Percentiles rank a stretch among this genome's conserved stretches.
Evolutionary conservation across 1,140 invertebrate genomes (phyloP).

Genomic region (Harpegnathos saltator): DNA sequence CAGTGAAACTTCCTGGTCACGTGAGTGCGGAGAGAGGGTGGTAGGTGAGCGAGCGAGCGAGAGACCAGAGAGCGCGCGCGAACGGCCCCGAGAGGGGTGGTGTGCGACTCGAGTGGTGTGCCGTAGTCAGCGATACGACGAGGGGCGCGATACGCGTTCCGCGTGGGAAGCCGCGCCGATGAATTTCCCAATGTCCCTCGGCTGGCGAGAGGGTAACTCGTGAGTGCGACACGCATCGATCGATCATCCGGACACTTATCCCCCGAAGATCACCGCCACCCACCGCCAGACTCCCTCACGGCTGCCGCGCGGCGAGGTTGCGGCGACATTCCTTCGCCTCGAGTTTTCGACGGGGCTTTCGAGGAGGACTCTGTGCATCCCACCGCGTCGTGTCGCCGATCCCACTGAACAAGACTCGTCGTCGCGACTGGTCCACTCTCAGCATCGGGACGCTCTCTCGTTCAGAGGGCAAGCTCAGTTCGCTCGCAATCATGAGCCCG

Average conservation of each 20-base stretch:
- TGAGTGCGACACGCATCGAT: conserved; percentile 12
- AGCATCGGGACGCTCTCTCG: too few relatives aligned
- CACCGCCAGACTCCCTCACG: conserved; percentile 8
- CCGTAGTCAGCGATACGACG: conserved; percentile 62
- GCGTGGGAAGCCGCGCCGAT: conserved; percentile 53
- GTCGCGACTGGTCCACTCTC: neutral
- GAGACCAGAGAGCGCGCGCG: neutral
- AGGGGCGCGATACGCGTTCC: conserved; percentile 40
- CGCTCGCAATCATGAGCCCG: conserved; percentile 2
- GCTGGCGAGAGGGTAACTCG: neutral
- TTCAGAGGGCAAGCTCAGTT: neutral
- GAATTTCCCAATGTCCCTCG: conserved; percentile 27
- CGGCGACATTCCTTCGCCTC: neutral
- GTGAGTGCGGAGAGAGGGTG: conserved; percentile 49
- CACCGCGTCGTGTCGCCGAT: neutral
- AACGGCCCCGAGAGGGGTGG: conserved; percentile 32
- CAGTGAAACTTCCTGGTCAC: conserved; percentile 70
- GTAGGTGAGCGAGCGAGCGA: too few relatives aligned
- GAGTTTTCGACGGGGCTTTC: neutral
- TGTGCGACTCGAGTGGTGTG: conserved; percentile 30
- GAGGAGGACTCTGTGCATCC: neutral
- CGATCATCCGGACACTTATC: conserved; percentile 27
- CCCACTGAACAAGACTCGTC: too few relatives aligned
- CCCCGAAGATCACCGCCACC: conserved; percentile 14
- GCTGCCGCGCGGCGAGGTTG: neutral